Evolutionary conservation across 2,888 invertebrate genomes (phyloP).

Genomic region (Dorcus parallelipipedus): DNA sequence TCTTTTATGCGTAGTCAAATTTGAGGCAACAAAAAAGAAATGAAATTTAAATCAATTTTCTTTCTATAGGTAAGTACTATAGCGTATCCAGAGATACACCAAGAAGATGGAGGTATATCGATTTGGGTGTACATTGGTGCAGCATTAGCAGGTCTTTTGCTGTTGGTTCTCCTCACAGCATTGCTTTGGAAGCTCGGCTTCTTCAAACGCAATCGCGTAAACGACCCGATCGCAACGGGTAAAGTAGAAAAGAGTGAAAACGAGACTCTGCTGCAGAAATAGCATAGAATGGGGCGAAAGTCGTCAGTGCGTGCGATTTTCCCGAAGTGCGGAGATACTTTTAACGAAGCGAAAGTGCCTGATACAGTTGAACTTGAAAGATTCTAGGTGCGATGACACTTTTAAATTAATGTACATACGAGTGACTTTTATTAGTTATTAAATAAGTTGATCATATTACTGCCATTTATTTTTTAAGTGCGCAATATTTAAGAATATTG

Average conservation of each 20-base stretch:
- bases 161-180: constrained; percentile 76
- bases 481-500: too few relatives aligned
- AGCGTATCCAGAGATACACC: constrained; percentile 78
- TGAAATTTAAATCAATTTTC: constrained; percentile 1
- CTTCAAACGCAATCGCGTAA: constrained; percentile 76
- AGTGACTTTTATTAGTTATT: too few relatives aligned
- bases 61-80: constrained; percentile 70
- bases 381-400: too few relatives aligned
- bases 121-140: constrained; percentile 85
- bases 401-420: too few relatives aligned
- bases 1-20: too few relatives aligned
- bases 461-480: too few relatives aligned
- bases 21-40: not conserved
- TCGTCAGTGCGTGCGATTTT: too few relatives aligned
- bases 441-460: too few relatives aligned
- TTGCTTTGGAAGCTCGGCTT: constrained; percentile 87
- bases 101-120: constrained; percentile 72
- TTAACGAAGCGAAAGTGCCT: too few relatives aligned
- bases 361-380: too few relatives aligned
- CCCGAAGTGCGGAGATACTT: too few relatives aligned
- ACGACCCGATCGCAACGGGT: constrained; percentile 78
- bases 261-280: constrained; percentile 21
- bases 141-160: constrained; percentile 76
- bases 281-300: not conserved
- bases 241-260: constrained; percentile 42